Base-by-base conservation (phyloP, 2,888 invertebrate species). In the Rhingia rostrata region DNA sequence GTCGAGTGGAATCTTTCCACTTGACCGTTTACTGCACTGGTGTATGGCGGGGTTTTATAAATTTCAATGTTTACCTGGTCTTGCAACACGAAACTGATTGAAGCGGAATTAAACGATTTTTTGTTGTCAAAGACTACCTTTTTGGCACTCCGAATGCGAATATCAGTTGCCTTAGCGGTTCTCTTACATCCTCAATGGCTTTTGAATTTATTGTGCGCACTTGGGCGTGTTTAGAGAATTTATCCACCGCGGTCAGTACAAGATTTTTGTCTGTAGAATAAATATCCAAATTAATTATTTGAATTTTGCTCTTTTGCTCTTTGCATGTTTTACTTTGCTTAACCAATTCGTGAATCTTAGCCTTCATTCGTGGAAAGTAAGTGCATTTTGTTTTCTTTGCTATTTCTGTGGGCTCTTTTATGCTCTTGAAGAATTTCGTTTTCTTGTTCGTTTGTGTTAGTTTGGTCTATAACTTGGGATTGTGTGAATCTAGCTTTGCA, bases 251-350 rank as follows among this genome's bases (percentile, higher is more conserved):
- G 12, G 58, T 58, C 0, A 60, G 30, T 3, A 51, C 9, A 30
- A 58, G 9, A 7, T 43, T 39, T 45, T 39, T 56, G n/a, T 74
- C 6, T 0, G 64, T 74, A 0, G 58, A 56, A 5, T 66, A 66
- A 6, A 66, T 66, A 6, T 80, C 73, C 2, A 80, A 37, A 39
- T 73, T 73, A 2, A 72, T 6, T 14, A 79, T 73, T 3, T 72
- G 60, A n/a, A n/a, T n/a, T n/a, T n/a, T n/a, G n/a, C n/a, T 14
- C 12, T 43, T 6, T 12, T 45, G 43, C 6, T 45, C 12, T 47
- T 47, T 47, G 51, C 33, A 53, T 53, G n/a, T 33, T 51, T 32
- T 56, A 14, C 75, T 45, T 43, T 60, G 70, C n/a, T 70, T 60
- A 4, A 70, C n/a, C 3, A 60, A 14, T 51, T 51, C 35, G 3